Evolutionary conservation across 2,888 invertebrate genomes (phyloP).

Genomic region (Drosophila longiperda): DNA sequence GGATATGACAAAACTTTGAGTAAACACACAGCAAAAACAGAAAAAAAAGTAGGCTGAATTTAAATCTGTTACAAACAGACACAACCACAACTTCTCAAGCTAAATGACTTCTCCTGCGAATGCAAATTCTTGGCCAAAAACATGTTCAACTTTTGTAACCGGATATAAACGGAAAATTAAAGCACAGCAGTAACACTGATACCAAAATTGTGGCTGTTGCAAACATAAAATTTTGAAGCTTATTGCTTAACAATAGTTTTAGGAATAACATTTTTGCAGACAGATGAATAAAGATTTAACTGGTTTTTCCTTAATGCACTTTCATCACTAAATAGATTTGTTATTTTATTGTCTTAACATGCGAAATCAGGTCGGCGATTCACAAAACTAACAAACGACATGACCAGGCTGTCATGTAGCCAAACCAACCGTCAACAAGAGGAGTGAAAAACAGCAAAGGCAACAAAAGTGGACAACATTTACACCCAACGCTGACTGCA

Average conservation of each 20-base stretch:
- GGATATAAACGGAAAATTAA: conserved; percentile 32
- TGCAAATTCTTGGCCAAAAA: conserved; percentile 28
- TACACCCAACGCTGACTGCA: conserved; percentile 43
- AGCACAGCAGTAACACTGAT: conserved; percentile 10
- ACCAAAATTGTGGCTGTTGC: conserved; percentile 18
- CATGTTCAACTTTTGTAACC: conserved; percentile 42
- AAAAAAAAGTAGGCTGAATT: conserved; percentile 7
- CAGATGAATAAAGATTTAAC: neutral
- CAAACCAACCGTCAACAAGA: conserved; percentile 12
- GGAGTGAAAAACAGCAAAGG: conserved; percentile 24
- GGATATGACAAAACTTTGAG: conserved; percentile 41
- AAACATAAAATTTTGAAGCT: conserved; percentile 25
- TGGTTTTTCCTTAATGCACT: neutral
- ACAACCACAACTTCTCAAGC: conserved; percentile 33
- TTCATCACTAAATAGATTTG: neutral
- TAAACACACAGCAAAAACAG: conserved; percentile 12
- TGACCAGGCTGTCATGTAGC: conserved; percentile 14
- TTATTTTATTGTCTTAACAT: neutral
- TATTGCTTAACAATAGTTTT: conserved; percentile 41
- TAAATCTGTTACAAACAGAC: conserved; percentile 20
- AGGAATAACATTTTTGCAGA: conserved; percentile 18
- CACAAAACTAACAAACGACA: conserved; percentile 23
- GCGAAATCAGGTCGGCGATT: neutral
- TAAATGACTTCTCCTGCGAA: conserved; percentile 32
- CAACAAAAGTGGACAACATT: conserved; percentile 59